These are phyloP conservation scores for Syrista parreyssii DNA, from an alignment of 2,888 invertebrate species.

Conservation along the genomic window DNA sequence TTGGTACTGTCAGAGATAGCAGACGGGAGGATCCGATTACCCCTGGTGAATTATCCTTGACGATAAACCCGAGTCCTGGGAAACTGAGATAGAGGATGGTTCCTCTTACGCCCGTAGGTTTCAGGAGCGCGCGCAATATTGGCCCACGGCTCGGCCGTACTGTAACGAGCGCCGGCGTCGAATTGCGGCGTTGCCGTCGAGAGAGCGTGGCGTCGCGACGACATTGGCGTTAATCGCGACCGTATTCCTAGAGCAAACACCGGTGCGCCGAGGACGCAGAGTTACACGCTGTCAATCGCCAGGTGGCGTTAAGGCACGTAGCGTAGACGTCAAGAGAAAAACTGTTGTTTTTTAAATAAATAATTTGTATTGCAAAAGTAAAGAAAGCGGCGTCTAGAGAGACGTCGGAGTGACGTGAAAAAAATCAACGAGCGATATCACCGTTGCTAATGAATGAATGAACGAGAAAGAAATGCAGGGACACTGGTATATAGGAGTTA, in stretches of 20 bases:
- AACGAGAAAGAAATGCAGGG: slow-evolving; percentile 14
- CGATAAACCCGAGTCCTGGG: no score
- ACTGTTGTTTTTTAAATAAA: no score
- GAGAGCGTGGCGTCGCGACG: slow-evolving; percentile 29
- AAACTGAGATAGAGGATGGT: no score
- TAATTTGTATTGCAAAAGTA: no score
- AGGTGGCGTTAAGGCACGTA: neutral
- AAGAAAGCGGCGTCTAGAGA: no score
- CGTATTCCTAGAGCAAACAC: slow-evolving; percentile 41
- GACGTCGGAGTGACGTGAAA: no score
- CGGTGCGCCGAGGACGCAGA: slow-evolving; percentile 25
- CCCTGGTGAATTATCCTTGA: no score
- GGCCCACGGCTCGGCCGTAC: neutral
- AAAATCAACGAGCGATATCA: no score
- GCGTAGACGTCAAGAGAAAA: no score
- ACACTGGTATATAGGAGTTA: slow-evolving; percentile 1
- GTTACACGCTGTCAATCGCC: slow-evolving; percentile 7
- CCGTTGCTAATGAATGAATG: no score
- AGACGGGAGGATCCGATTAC: no score
- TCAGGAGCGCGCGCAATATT: neutral
- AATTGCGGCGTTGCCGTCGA: slow-evolving; percentile 45
- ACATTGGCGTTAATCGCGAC: slow-evolving; percentile 33
- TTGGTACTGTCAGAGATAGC: no score
- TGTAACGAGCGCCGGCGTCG: neutral
- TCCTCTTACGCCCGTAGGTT: neutral